These are phyloP conservation scores for Halcyon senegalensis DNA, from an alignment of 2,113 vertebrate genomes.

Conservation along the genomic window DNA sequence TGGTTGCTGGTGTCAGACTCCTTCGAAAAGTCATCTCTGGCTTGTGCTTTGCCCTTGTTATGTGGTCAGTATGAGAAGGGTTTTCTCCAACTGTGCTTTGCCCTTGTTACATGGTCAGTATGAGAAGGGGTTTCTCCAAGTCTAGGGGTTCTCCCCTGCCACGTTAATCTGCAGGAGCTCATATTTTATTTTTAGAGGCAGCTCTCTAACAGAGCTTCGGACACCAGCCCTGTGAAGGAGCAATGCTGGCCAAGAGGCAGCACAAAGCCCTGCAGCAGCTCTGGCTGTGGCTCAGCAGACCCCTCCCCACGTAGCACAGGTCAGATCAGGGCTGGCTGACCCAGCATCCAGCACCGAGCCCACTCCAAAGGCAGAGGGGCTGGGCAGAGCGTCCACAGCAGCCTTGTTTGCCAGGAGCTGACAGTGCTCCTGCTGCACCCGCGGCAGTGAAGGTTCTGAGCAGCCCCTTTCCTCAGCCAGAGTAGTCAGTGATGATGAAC, in stretches of 20 bases:
- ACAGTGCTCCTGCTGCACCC: background rate
- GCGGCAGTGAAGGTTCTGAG: background rate
- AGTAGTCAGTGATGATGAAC: background rate
- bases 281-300: background rate
- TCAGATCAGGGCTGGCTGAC: background rate
- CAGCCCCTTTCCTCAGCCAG: background rate
- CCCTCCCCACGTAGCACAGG: background rate
- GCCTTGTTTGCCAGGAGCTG: background rate
- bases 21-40: background rate
- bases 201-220: background rate
- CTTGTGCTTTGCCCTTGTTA: background rate
- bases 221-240: rapidly evolving
- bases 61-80: background rate
- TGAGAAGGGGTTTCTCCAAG: background rate
- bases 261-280: background rate
- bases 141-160: background rate
- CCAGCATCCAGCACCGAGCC: background rate
- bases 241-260: background rate
- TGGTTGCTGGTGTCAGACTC: background rate
- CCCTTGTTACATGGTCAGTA: background rate
- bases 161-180: background rate
- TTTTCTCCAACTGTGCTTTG: background rate
- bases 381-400: background rate
- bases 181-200: background rate
- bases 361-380: background rate